Percentiles rank a stretch among this genome's conserved stretches.
Evolutionary conservation across 2,113 vertebrate genomes (phyloP).

Genomic region (Vulpes lagopus): DNA sequence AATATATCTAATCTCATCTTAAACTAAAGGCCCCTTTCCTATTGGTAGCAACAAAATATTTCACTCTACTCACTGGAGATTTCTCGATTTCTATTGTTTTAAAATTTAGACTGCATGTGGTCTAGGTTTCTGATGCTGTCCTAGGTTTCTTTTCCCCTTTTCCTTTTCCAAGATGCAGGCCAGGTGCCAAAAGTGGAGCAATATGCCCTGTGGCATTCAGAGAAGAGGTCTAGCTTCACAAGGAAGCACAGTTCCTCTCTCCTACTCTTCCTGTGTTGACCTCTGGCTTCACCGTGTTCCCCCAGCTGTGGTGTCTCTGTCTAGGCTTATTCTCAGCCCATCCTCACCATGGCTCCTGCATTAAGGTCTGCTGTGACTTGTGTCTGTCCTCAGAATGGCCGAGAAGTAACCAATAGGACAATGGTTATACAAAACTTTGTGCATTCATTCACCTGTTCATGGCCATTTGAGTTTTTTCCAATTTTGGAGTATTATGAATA

Average conservation of each 20-base stretch:
- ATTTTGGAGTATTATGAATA: neutral
- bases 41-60: neutral
- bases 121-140: neutral
- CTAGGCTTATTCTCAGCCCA: neutral
- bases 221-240: neutral
- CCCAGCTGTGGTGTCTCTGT: neutral
- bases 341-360: rapidly evolving
- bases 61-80: neutral
- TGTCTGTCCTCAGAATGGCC: neutral
- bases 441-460: neutral
- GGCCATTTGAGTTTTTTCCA: neutral
- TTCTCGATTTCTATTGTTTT: neutral
- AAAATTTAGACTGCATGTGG: neutral
- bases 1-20: neutral
- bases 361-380: neutral
- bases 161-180: neutral
- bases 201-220: neutral
- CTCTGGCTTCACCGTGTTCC: neutral
- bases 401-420: neutral
- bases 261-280: neutral
- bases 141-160: neutral
- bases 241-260: neutral
- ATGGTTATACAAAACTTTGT: neutral
- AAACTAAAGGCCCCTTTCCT: neutral
- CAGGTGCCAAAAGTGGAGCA: neutral